Evolutionary conservation across 1,140 invertebrate genomes (phyloP), one percentile per base, ranked within the genome.

Genomic region (Dendrolimus punctatus): DNA sequence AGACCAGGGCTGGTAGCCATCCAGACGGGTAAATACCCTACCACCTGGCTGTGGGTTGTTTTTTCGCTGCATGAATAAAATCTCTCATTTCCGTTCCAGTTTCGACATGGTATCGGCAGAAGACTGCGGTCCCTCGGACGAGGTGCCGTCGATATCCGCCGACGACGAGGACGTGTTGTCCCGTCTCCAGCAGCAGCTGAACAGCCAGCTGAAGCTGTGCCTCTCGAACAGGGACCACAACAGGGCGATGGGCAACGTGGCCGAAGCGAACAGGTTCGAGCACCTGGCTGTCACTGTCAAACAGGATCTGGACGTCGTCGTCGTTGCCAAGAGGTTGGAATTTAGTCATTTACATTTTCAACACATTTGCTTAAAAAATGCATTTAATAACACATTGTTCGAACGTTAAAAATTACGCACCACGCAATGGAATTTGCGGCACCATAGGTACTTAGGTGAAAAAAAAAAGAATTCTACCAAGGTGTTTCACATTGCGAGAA

Each of bases 231-330:
- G 94, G 58, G 95, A 97, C 79, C 95, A 98, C 82, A 96, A 95
- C 71, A 94, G 95, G 71, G 93, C 93, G n/a, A 89, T 98, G 57
- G 97, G 97, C n/a, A 96, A 99, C 87, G 92, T 99, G 6, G 91
- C 94, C 1, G 95, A 95, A 67, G 93, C 93, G 57, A 96, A 97
- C 76, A 90, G 93, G 48, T 99, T 97, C 88, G 95, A 98, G 75
- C 93, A 95, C 69, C 87, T 98, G 46, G 95, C 95, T 0, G 79
- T 95, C 39, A 91, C 91, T 47, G 93, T 95, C 36, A 94, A 94
- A 49, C 94, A 96, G 87, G 98, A 99, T 86, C 89, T 99, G 49
- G 95, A 98, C 80, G 89, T 96, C 48, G 87, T 99, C 5, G 89
- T 92, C 64, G 91, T 95, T 67, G 91, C 92, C 9, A 90, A 88